Evolutionary conservation across 2,113 vertebrate genomes (phyloP).

Genomic region (Cryptoleucopteryx plumbea): DNA sequence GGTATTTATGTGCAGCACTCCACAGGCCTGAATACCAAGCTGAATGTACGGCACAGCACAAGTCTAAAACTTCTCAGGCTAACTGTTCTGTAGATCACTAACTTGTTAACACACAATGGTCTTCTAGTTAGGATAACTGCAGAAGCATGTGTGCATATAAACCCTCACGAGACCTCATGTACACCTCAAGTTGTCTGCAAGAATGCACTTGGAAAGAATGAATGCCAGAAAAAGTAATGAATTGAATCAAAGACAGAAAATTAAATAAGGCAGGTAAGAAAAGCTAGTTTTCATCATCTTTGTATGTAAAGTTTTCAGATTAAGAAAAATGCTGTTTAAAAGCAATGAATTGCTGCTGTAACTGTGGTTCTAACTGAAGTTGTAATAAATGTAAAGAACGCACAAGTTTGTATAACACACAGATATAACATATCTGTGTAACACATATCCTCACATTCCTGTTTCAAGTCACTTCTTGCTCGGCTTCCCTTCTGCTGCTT

Average conservation of each 20-base stretch:
- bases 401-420: background rate
- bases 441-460: background rate
- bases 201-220: background rate
- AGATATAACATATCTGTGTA: background rate
- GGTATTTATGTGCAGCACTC: background rate
- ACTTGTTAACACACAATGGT: background rate
- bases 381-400: background rate
- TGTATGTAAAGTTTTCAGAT: background rate
- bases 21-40: background rate
- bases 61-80: background rate
- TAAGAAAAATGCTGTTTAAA: background rate
- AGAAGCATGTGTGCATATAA: background rate
- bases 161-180: background rate
- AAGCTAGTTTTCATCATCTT: background rate
- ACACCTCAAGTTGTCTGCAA: background rate
- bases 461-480: background rate
- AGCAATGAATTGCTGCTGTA: background rate
- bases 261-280: background rate
- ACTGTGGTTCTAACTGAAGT: background rate
- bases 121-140: background rate
- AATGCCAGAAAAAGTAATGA: background rate
- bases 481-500: background rate
- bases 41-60: background rate
- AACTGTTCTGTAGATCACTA: background rate
- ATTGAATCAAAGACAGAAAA: background rate